A percentile compares a stretch with the other conserved stretches of the same genome.
Evolutionary conservation across 1,140 invertebrate species (phyloP).

Genomic region (Tenebrio molitor): DNA sequence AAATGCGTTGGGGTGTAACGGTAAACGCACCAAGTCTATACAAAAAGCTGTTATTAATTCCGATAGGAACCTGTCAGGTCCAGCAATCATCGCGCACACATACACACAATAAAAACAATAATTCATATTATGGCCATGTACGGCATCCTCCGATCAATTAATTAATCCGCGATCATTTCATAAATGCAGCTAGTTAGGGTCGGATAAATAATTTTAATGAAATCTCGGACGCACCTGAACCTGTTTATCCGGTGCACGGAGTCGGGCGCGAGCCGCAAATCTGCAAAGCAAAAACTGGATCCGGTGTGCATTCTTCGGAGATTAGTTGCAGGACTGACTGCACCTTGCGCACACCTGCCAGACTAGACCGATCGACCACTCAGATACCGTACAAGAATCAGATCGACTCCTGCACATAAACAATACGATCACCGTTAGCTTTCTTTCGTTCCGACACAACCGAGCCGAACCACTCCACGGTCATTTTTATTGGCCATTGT

Average conservation of each 20-base stretch:
- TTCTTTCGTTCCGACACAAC: slow-evolving; percentile 16
- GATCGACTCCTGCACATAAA: slow-evolving; percentile 30
- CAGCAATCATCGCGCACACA: slow-evolving; percentile 20
- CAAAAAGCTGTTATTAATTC: slow-evolving; percentile 39
- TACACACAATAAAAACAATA: slow-evolving; percentile 32
- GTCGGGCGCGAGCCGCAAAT: slow-evolving; percentile 29
- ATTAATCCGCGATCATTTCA: slow-evolving; percentile 15
- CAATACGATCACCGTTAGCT: slow-evolving; percentile 33
- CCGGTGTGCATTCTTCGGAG: slow-evolving; percentile 45
- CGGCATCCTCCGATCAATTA: slow-evolving; percentile 21
- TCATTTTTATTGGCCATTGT: slow-evolving; percentile 34
- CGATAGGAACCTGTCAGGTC: slow-evolving; percentile 24
- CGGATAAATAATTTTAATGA: slow-evolving; percentile 46
- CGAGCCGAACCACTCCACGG: slow-evolving; percentile 1
- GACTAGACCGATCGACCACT: slow-evolving; percentile 45
- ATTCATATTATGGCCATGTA: slow-evolving; percentile 36
- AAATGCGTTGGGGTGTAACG: slow-evolving; percentile 29
- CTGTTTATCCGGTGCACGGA: slow-evolving; percentile 25
- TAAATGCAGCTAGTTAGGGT: slow-evolving; percentile 13
- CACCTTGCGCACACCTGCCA: slow-evolving; percentile 41
- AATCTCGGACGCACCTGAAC: slow-evolving; percentile 23
- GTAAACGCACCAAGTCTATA: slow-evolving; percentile 38
- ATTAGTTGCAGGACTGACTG: slow-evolving; percentile 36
- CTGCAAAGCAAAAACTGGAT: slow-evolving; percentile 35
- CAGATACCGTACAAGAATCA: slow-evolving; percentile 44